Percentiles rank a stretch among this genome's conserved stretches.
These are phyloP conservation scores for Sebastes ruberrimus DNA, from an alignment of 2,797 vertebrate genomes.

Conservation along the genomic window DNA sequence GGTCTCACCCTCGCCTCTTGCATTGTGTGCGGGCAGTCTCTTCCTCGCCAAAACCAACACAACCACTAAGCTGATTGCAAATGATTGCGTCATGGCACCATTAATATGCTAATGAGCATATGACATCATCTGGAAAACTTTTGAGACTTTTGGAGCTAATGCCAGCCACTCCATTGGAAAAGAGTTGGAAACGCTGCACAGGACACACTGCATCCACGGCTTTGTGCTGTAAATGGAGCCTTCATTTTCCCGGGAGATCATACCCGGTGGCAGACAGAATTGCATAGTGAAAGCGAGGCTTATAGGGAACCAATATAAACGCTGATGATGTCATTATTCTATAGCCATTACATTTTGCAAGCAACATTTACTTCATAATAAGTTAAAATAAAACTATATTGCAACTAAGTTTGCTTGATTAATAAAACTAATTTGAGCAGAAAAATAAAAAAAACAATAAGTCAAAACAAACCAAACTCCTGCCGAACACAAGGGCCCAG, in stretches of 20 bases:
- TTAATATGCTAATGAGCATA: background rate
- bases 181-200: background rate
- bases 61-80: background rate
- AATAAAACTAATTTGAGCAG: background rate
- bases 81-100: background rate
- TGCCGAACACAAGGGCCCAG: background rate
- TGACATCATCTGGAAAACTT: background rate
- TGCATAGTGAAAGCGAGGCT: background rate
- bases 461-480: background rate
- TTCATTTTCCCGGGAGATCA: background rate
- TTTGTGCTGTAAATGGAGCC: background rate
- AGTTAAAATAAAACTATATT: background rate
- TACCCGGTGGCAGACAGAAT: background rate
- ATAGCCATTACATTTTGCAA: background rate
- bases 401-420: background rate
- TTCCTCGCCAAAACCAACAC: background rate
- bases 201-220: background rate
- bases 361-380: background rate
- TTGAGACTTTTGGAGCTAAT: background rate
- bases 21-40: background rate
- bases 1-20: background rate
- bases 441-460: too few relatives aligned
- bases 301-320: background rate
- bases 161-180: background rate
- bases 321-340: background rate